Evolutionary conservation across 2,113 vertebrate species (phyloP), one percentile per base, ranked within the genome.

Genomic region (Mus pahari): DNA sequence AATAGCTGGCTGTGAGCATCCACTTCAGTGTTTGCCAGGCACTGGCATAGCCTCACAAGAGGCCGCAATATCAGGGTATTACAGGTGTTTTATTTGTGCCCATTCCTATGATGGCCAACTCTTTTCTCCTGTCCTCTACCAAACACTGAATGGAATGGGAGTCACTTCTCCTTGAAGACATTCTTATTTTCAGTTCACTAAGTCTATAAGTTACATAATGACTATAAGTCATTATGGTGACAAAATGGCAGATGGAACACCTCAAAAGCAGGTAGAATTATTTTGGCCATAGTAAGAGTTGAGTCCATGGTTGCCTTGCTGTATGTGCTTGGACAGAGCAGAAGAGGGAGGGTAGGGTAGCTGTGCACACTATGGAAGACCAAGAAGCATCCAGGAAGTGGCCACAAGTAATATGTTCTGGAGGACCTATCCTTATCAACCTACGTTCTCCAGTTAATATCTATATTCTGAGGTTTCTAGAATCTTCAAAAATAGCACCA

Each of bases 121-220:
- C 36, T 13, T 91, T 68, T 62, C 12, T 83, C 48, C 7, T 45
- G n/a, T 88, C 17, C 33, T 88, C 22, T 86, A 20, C 39, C 11
- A 60, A 92, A 96, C 28, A 62, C 9, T 8, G 12, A 74, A 58
- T 26, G 94, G 48, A 62, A 13, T 75, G 75, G 60, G 24, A 79
- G 83, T 24, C 24, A n/a, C 86, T 95, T 89, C 39, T 94, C 11
- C 50, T 42, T 50, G 5, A 26, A 55, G 31, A 5, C 3, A 13
- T 79, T 79, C 7, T 20, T 17, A 77, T 89, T 91, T 91, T 94
- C 90, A 84, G 64, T 94, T 90, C 36, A 31, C 1, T 82, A 45
- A 55, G 1, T 87, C 33, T 26, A 26, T 55, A 39, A 39, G 86
- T 53, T 53, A 71, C 12, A 71, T 87, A n/a, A n/a, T n/a, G n/a